These are phyloP conservation scores for Protodeltote pygarga DNA, from an alignment of 2,888 invertebrate species.

Conservation along the genomic window DNA sequence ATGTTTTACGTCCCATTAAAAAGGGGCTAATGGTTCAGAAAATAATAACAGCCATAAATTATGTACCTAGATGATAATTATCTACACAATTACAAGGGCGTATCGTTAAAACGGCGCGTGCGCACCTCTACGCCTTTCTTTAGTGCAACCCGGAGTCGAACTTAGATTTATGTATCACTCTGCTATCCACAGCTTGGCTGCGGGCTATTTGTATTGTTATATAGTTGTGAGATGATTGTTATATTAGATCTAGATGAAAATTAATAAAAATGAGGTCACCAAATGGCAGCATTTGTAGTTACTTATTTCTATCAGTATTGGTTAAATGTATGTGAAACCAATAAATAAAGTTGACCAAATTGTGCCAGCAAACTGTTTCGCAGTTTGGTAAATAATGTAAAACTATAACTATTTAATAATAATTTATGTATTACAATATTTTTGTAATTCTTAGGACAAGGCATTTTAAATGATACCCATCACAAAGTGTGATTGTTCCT, in stretches of 20 bases:
- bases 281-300: too few relatives aligned
- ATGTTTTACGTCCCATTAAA: conserved; percentile 50
- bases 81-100: conserved; percentile 51
- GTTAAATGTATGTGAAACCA: too few relatives aligned
- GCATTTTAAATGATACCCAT: too few relatives aligned
- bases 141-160: conserved; percentile 28
- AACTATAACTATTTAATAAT: too few relatives aligned
- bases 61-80: conserved; percentile 53
- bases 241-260: neutral
- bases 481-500: too few relatives aligned
- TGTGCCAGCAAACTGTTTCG: too few relatives aligned
- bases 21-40: conserved; percentile 46
- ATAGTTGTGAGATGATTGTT: conserved; percentile 11
- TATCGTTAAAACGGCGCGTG: conserved; percentile 44
- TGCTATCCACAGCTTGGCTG: conserved; percentile 28
- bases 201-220: conserved; percentile 36
- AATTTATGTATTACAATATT: too few relatives aligned
- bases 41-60: conserved; percentile 54
- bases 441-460: too few relatives aligned
- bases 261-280: too few relatives aligned
- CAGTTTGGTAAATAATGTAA: too few relatives aligned
- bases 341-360: too few relatives aligned
- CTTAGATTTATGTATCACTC: conserved; percentile 41
- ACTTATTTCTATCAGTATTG: too few relatives aligned
- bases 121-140: conserved; percentile 42